These are phyloP conservation scores for Chloroceryle amazona DNA, from an alignment of 2,797 vertebrate species.

Conservation along the genomic window DNA sequence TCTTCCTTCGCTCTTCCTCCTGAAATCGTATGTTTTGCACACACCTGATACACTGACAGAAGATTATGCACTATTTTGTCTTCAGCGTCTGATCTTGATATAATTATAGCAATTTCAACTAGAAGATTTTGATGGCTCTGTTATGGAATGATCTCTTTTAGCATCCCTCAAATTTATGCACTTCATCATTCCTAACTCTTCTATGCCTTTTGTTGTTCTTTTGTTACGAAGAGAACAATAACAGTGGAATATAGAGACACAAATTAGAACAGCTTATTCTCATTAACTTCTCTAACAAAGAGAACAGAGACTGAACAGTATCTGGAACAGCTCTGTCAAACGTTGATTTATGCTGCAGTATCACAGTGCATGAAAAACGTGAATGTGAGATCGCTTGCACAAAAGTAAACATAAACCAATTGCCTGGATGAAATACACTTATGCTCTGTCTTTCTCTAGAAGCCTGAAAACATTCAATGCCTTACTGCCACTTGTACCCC, in stretches of 20 bases:
- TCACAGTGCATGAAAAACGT: not conserved
- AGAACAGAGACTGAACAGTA: not conserved
- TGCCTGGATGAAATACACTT: not conserved
- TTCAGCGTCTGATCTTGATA: constrained; percentile 54
- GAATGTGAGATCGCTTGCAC: not conserved
- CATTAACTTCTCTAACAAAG: constrained; percentile 60
- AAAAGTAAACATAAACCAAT: not conserved
- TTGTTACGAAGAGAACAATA: constrained; percentile 63
- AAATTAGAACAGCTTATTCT: constrained; percentile 75
- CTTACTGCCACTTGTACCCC: not conserved
- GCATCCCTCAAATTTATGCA: constrained; percentile 43
- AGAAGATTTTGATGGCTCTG: constrained; percentile 55
- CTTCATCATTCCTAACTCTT: constrained; percentile 46
- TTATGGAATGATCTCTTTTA: constrained; percentile 53
- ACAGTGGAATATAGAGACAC: constrained; percentile 48
- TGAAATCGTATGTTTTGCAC: not conserved
- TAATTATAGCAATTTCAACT: constrained; percentile 63
- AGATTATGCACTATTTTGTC: constrained; percentile 58
- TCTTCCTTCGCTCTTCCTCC: not conserved
- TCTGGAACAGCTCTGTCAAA: constrained; percentile 34
- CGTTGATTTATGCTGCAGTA: not conserved
- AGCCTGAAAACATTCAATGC: not conserved
- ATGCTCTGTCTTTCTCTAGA: not conserved
- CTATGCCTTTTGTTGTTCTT: constrained; percentile 66
- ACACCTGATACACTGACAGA: not conserved